phyloP scores from a whole-genome alignment of 1,140 invertebrate genomes.

The Pogonomyrmex californicus region DNA sequence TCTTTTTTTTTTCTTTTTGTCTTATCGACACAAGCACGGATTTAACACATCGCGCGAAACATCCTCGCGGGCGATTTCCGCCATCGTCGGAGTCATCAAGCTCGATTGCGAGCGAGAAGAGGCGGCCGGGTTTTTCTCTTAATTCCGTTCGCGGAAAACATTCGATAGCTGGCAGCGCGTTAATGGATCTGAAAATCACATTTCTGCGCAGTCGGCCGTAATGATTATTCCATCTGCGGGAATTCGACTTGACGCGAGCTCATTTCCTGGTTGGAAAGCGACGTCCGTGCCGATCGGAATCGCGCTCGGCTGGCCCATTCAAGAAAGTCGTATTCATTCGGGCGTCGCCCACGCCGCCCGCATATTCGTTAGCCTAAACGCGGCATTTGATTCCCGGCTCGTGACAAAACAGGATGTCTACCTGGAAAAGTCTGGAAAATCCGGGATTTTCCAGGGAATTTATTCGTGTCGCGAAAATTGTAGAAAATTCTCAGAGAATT shows the following conservation, averaged over 20 bases:
- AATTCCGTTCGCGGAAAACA: not conserved
- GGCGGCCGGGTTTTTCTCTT: conserved; percentile 5
- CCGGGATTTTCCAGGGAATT: no score
- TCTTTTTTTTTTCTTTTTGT: no score
- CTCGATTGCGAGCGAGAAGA: not conserved
- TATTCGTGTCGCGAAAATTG: no score
- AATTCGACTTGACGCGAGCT: conserved; percentile 58
- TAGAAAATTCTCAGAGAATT: not conserved
- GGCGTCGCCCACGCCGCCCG: not conserved
- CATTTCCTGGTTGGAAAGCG: conserved; percentile 58
- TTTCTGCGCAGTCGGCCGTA: conserved; percentile 26
- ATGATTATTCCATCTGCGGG: conserved; percentile 54
- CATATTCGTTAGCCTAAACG: conserved; percentile 20
- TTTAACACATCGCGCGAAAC: not conserved
- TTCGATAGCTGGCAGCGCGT: not conserved
- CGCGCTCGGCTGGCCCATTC: conserved; percentile 20
- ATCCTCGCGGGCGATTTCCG: not conserved
- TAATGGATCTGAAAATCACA: conserved; percentile 60
- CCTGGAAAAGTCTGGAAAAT: no score
- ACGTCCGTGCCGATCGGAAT: conserved; percentile 41
- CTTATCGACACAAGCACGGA: not conserved
- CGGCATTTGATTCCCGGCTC: not conserved
- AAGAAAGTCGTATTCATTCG: conserved; percentile 46
- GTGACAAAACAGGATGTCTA: not conserved
- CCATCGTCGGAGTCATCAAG: not conserved